Evolutionary conservation across 2,113 vertebrate genomes (phyloP).

Genomic region (Nasalis larvatus): DNA sequence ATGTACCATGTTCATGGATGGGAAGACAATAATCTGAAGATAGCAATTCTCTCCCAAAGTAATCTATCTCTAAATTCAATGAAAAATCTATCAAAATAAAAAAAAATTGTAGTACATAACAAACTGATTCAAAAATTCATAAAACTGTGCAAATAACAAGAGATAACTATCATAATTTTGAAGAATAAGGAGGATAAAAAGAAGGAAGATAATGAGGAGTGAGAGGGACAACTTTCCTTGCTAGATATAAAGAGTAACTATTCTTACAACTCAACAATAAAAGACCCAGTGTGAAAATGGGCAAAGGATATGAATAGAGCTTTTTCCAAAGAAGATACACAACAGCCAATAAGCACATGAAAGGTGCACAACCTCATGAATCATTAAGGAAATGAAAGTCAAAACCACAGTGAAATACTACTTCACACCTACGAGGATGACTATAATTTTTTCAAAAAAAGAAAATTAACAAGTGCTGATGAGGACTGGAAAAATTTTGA

Average conservation of each 20-base stretch:
- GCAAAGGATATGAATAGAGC: not conserved
- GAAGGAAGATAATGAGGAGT: not conserved
- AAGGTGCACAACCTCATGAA: not conserved
- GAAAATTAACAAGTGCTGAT: not conserved
- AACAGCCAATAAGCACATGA: not conserved
- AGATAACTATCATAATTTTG: not conserved
- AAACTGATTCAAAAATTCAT: not conserved
- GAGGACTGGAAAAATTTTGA: not conserved
- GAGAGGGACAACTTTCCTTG: not conserved
- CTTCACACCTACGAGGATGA: not conserved
- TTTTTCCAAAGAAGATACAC: not conserved
- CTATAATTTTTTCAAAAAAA: not conserved
- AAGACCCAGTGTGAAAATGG: not conserved
- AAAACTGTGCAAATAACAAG: not conserved
- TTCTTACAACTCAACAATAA: not conserved
- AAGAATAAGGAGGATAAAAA: not conserved
- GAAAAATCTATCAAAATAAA: not conserved
- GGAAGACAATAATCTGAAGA: not conserved
- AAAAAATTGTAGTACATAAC: not conserved
- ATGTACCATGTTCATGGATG: slow-evolving; percentile 35
- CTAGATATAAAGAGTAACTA: not conserved
- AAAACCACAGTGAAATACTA: not conserved
- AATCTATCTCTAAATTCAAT: not conserved
- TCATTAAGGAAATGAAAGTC: not conserved
- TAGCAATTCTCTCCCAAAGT: not conserved